Conservation (phyloP, 2,797 vertebrate genomes). For the Cuculus canorus region DNA sequence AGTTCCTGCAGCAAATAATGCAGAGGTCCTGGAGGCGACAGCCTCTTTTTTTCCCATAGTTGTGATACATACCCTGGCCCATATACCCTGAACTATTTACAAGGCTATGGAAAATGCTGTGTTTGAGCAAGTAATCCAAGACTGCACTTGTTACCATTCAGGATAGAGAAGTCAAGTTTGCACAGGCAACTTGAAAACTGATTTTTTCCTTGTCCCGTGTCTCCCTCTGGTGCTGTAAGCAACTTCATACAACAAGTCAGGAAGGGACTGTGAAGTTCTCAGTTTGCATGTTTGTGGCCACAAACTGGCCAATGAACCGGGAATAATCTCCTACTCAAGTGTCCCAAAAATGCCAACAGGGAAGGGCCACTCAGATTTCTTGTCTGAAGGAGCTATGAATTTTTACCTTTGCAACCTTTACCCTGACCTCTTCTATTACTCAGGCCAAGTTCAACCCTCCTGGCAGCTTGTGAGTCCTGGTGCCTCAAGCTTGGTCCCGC, state of each 20-base stretch:
- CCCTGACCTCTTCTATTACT: not conserved
- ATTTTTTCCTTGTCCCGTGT: accelerated
- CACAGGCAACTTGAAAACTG: not conserved
- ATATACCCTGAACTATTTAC: not conserved
- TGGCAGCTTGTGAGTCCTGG: not conserved
- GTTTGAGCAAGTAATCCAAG: not conserved
- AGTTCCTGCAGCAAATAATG: not conserved
- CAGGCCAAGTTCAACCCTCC: not conserved
- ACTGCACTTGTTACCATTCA: not conserved
- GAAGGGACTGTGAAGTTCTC: not conserved
- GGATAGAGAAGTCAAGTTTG: not conserved
- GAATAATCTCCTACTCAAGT: not conserved
- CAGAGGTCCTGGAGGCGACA: not conserved
- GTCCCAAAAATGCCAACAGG: not conserved
- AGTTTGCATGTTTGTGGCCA: not conserved
- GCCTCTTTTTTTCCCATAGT: not conserved
- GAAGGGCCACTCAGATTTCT: not conserved
- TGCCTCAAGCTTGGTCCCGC: accelerated
- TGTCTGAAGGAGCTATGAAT: not conserved
- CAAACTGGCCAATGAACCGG: not conserved
- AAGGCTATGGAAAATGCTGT: not conserved
- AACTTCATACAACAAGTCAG: not conserved
- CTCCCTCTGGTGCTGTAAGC: not conserved
- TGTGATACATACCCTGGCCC: not conserved
- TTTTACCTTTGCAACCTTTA: not conserved